Evolutionary conservation across 2,113 vertebrate species (phyloP), one percentile per base, ranked within the genome.

Genomic region (Cavia porcellus): DNA sequence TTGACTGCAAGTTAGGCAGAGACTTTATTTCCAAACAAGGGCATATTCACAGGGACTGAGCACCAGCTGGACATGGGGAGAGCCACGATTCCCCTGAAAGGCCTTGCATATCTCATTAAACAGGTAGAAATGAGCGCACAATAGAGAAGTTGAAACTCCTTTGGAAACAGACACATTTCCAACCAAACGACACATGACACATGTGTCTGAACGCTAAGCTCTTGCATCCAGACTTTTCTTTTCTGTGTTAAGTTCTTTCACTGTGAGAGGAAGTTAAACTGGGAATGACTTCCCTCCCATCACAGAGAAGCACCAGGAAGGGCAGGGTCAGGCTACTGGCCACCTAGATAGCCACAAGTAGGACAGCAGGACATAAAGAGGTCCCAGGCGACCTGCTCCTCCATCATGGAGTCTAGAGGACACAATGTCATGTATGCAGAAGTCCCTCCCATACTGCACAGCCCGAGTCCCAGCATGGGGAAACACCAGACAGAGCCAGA

Each of bases 371-470:
- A 12, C 15, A 12, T 28, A 28, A 72, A n/a, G 24, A 30, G 50
- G 17, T 22, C 47, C 80, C 57, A 15, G 30, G 66, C 3, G 45
- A 52, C 9, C n/a, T 19, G 47, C 50, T 75, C 20, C 66, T 8
- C 4, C n/a, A 45, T 3, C 13, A 8, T 24, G 24, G 84, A 15
- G 35, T 83, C 0, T 8, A 55, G 62, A 77, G 50, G n/a, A 86
- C 55, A 45, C 14, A 47, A 32, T 8, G 3, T 6, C 13, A 3
- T 3, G 2, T 9, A 2, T 0, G 25, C 0, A 45, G 62, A n/a
- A 1, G 2, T 32, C 52, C 3, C 5, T 3, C 74, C 55, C 10
- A 57, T 14, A 32, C 45, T 3, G 12, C 77, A 32, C 3, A 20
- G 50, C 22, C 79, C 8, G n/a, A 55, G 42, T 10, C 52, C 70